Evolutionary conservation across 92 coral and sea anemone genomes (phyloP).

Genomic region (Heteractis magnifica): DNA sequence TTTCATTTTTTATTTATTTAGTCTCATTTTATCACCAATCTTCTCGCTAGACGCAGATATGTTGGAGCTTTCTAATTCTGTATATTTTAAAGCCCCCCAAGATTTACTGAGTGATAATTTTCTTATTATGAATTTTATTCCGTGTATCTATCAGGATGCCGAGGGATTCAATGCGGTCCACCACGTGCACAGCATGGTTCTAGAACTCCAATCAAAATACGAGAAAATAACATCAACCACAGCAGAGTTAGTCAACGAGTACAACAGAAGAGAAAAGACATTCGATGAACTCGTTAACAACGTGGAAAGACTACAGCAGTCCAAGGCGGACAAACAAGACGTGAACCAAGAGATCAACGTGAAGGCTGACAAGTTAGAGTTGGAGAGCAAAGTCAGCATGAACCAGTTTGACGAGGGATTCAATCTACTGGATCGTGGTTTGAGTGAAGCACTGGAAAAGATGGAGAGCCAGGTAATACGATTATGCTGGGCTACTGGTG

Average conservation of each 20-base stretch:
- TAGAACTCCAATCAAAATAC: conserved; percentile 85
- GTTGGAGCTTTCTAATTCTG: background rate
- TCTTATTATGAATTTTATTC: background rate
- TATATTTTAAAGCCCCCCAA: background rate
- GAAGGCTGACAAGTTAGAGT: conserved; percentile 90
- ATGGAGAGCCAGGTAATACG: conserved; percentile 69
- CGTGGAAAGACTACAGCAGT: conserved; percentile 75
- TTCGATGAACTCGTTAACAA: conserved; percentile 60
- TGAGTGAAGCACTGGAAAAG: conserved; percentile 92
- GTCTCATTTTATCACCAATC: too few species aligned
- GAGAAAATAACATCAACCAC: conserved; percentile 77
- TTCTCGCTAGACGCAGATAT: too few species aligned
- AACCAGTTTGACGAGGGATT: conserved; percentile 90
- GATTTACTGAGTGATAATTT: background rate
- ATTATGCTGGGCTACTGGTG: background rate
- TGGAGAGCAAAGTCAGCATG: conserved; percentile 84
- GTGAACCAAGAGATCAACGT: conserved; percentile 80
- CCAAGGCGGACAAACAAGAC: conserved; percentile 85
- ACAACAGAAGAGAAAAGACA: conserved; percentile 88
- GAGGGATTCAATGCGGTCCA: conserved; percentile 96
- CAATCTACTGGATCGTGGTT: conserved; percentile 86
- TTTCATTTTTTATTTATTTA: too few species aligned
- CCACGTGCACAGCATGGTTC: conserved; percentile 92
- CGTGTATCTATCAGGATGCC: conserved; percentile 62
- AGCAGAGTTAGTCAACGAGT: conserved; percentile 88